These are phyloP conservation scores for Nomia melanderi DNA, from an alignment of 1,140 invertebrate species.

Conservation along the genomic window DNA sequence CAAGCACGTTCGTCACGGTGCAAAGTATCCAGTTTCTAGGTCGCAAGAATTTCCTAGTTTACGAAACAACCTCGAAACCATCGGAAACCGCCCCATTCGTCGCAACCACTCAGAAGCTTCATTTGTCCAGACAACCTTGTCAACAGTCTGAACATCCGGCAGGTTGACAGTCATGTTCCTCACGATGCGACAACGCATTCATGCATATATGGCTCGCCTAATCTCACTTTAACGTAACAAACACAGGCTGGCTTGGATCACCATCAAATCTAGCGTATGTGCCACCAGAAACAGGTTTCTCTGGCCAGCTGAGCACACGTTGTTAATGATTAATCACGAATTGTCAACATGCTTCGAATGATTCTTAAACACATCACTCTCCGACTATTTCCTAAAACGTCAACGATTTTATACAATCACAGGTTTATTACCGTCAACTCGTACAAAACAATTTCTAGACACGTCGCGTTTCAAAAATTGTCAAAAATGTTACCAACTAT, in stretches of 20 bases:
- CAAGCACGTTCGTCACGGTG: background rate
- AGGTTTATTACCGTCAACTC: too few relatives aligned
- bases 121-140: slow-evolving; percentile 2
- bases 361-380: too few relatives aligned
- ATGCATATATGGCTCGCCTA: slow-evolving; percentile 1
- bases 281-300: too few relatives aligned
- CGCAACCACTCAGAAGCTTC: slow-evolving; percentile 3
- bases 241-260: background rate
- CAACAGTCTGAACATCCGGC: slow-evolving; percentile 1
- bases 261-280: too few relatives aligned
- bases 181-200: background rate
- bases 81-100: background rate
- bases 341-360: too few relatives aligned
- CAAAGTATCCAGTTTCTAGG: background rate
- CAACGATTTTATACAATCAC: too few relatives aligned
- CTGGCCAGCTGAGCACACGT: too few relatives aligned
- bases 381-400: too few relatives aligned
- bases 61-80: background rate
- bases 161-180: background rate
- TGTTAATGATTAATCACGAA: too few relatives aligned
- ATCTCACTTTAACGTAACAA: slow-evolving; percentile 11
- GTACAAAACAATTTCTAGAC: too few relatives aligned
- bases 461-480: too few relatives aligned
- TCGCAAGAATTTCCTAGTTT: background rate
- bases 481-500: too few relatives aligned